Percentiles rank a stretch among this genome's conserved stretches.
Conservation (phyloP, 2,797 vertebrate species). For the Syngnathus acus region DNA sequence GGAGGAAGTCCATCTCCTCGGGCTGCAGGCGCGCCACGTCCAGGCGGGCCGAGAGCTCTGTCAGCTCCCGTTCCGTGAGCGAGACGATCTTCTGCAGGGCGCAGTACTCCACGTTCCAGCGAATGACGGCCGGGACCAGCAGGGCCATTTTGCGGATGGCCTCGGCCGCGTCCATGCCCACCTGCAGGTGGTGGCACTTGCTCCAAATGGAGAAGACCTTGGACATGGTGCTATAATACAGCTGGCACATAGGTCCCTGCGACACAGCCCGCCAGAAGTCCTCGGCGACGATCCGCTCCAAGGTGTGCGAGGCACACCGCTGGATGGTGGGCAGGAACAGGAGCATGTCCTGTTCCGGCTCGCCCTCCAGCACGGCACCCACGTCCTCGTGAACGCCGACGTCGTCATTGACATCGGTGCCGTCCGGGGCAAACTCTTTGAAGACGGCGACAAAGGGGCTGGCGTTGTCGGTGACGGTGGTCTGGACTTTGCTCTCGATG, state of each 20-base stretch:
- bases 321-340: slow-evolving; percentile 61
- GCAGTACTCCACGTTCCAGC: slow-evolving; percentile 69
- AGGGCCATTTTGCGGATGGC: slow-evolving; percentile 64
- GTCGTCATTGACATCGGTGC: slow-evolving; percentile 50
- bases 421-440: slow-evolving; percentile 55
- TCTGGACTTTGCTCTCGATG: slow-evolving; percentile 67
- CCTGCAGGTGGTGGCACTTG: slow-evolving; percentile 62
- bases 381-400: slow-evolving; percentile 60
- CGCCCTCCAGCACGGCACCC: slow-evolving; percentile 47
- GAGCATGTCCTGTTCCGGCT: slow-evolving; percentile 60
- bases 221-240: slow-evolving; percentile 61
- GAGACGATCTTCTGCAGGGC: slow-evolving; percentile 63
- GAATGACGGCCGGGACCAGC: slow-evolving; percentile 49
- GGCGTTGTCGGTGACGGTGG: slow-evolving; percentile 65
- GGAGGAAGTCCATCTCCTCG: slow-evolving; percentile 65
- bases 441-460: slow-evolving; percentile 65
- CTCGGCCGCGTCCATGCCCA: slow-evolving; percentile 54
- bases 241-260: slow-evolving; percentile 59
- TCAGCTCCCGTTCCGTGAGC: slow-evolving; percentile 59
- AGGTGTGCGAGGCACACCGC: slow-evolving; percentile 62
- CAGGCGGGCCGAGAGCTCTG: slow-evolving; percentile 59
- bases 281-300: slow-evolving; percentile 60
- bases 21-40: slow-evolving; percentile 55
- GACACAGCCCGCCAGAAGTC: slow-evolving; percentile 66
- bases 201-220: slow-evolving; percentile 64